Base-by-base conservation (phyloP, 2,113 vertebrate species). In the Raja brachyura region DNA sequence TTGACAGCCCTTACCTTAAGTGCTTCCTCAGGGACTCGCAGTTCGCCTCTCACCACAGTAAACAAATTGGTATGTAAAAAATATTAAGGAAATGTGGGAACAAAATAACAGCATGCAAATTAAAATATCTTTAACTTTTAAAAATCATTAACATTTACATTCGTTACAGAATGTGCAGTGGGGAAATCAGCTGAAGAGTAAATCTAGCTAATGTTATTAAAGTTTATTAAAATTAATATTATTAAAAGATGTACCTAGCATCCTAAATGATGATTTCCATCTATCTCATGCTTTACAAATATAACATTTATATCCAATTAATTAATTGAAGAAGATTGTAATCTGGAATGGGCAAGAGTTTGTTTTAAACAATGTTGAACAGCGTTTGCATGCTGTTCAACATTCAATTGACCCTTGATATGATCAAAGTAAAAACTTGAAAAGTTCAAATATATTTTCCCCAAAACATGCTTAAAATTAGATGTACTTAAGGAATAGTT, bases 11-110 rank as follows among this genome's bases (percentile, higher is more conserved):
- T 96, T 97, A 98, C 99, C 98, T 99, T 99, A 93, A 99, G 97
- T 93, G 99, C 99, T 95, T 99, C 99, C 95, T 99, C 99, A 9
- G 99, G 98, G 25, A 99, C 99, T 73, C 97, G 98, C 94, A 99
- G 97, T 95, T 99, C 98, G 93, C 98, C 98, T 94, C 97, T 96
- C 59, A 98, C 98, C 54, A 99, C 99, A 94, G 98, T 99, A 95
- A 99, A 99, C 94, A 99, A 97, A 96, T 99, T 99, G 95, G 97
- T 99, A 99, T 99, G 99, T 99, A 96, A 95, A 94, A 74, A 68
- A 93, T 92, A 95, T 94, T 97, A 97, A 98, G 96, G 95, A 95
- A 96, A 94, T 95, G 94, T 54, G 78, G 73, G 59, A 31, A 93
- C 70, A 93, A 39, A 93, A 92, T n/a, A 39, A 54, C n/a, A 70